A percentile compares a stretch with the other conserved stretches of the same genome.
These are phyloP conservation scores for Heptranchias perlo DNA, from an alignment of 2,113 vertebrate genomes.

Conservation along the genomic window DNA sequence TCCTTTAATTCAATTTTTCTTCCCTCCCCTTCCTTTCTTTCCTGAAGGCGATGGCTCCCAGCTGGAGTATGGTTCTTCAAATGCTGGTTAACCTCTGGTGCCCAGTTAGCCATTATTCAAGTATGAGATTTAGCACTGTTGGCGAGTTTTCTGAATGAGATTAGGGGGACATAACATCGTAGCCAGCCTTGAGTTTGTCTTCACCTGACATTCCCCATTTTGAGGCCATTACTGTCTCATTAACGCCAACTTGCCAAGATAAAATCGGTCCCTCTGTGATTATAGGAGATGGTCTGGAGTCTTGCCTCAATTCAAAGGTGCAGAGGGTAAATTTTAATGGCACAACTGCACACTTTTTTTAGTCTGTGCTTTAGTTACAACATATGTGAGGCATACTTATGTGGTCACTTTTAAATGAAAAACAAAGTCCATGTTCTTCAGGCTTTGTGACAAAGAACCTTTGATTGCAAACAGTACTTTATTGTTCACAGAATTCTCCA, in stretches of 20 bases:
- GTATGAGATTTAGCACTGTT: background rate
- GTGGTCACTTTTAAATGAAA: too few relatives aligned
- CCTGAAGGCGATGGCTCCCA: background rate
- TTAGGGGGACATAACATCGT: background rate
- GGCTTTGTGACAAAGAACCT: background rate
- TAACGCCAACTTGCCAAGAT: too few relatives aligned
- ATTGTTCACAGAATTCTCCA: background rate
- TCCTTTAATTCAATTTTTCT: background rate
- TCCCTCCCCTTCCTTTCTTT: background rate
- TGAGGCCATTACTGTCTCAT: too few relatives aligned
- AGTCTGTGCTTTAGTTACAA: too few relatives aligned
- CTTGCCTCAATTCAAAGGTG: too few relatives aligned
- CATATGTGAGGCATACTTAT: too few relatives aligned
- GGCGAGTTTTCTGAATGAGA: background rate
- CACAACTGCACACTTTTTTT: too few relatives aligned
- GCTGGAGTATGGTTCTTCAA: background rate
- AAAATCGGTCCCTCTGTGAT: too few relatives aligned
- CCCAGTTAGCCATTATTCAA: background rate
- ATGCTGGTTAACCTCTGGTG: background rate
- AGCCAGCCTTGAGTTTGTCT: background rate
- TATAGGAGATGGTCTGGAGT: too few relatives aligned
- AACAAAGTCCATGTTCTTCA: background rate
- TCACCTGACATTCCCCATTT: background rate
- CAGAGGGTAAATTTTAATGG: too few relatives aligned
- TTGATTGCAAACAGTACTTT: background rate